phyloP scores from a whole-genome alignment of 2,113 vertebrate species.

The Malurus alboscapulatus region DNA sequence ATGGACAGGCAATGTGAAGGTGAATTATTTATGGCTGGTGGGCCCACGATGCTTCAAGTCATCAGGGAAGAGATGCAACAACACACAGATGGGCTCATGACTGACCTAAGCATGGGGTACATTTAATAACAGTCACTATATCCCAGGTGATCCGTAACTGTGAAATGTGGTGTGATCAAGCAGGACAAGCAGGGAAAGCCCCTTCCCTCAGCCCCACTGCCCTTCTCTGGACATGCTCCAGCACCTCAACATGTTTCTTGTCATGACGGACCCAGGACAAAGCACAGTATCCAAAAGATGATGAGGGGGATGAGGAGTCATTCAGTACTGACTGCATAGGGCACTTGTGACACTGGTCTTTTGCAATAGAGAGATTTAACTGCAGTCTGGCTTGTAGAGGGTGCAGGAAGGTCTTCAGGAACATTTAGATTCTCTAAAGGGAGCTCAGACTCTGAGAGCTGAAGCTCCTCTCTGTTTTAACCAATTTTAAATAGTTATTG shows the following conservation, averaged over 20 bases:
- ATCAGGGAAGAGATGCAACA: too few relatives aligned
- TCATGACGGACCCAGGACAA: not conserved
- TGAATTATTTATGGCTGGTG: too few relatives aligned
- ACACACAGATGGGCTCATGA: too few relatives aligned
- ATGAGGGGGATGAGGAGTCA: not conserved
- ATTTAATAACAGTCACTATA: too few relatives aligned
- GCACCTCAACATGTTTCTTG: accelerated
- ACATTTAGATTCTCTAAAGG: not conserved
- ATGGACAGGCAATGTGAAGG: too few relatives aligned
- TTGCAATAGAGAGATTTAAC: accelerated
- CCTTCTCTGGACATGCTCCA: not conserved
- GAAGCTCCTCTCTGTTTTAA: not conserved
- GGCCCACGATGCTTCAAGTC: too few relatives aligned
- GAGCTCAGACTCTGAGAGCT: not conserved
- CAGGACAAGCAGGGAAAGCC: too few relatives aligned
- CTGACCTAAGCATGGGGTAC: too few relatives aligned
- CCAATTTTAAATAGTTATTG: not conserved
- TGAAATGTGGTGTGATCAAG: too few relatives aligned
- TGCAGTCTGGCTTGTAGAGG: not conserved
- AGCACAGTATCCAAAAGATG: accelerated
- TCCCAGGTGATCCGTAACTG: too few relatives aligned
- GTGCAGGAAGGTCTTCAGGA: not conserved
- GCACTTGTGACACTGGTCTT: not conserved
- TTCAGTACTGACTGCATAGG: too few relatives aligned
- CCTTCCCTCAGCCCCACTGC: not conserved